Evolutionary conservation across 2,888 invertebrate species (phyloP).

Genomic region (Pseudeuparius sepicola): DNA sequence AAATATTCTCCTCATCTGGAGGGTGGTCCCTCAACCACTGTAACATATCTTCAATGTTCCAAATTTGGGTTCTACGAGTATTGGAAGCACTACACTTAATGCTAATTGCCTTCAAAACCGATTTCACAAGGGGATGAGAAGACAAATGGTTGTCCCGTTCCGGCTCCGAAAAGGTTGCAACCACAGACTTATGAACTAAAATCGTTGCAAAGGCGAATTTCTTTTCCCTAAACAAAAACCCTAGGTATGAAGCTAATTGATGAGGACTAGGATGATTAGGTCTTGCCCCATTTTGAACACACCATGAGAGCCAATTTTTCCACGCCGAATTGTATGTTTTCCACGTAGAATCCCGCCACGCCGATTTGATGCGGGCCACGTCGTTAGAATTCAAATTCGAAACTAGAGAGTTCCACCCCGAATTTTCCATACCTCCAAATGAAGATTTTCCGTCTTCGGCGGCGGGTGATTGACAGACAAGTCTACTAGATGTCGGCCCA

Average conservation of each 20-base stretch:
- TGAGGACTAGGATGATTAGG: neutral
- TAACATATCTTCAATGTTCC: conserved; percentile 13
- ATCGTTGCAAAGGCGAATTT: conserved; percentile 10
- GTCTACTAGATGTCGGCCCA: conserved; percentile 12
- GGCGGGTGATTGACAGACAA: conserved; percentile 8
- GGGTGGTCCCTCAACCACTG: conserved; percentile 6
- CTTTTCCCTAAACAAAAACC: neutral
- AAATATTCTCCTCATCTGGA: conserved; percentile 12
- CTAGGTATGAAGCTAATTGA: conserved; percentile 1
- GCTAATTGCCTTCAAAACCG: conserved; percentile 20
- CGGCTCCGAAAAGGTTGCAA: conserved; percentile 12
- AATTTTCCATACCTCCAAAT: conserved; percentile 15
- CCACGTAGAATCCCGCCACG: conserved; percentile 11
- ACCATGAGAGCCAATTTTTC: conserved; percentile 1
- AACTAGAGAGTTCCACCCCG: conserved; percentile 10
- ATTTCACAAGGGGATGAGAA: conserved; percentile 19
- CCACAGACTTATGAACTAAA: conserved; percentile 14
- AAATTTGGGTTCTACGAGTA: conserved; percentile 8
- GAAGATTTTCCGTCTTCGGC: conserved; percentile 9
- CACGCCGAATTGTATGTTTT: conserved; percentile 11
- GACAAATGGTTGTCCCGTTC: conserved; percentile 1
- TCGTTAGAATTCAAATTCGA: neutral
- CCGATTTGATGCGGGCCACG: neutral
- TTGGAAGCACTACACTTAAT: conserved; percentile 3
- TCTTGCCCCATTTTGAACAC: neutral